A percentile compares a stretch with the other conserved stretches of the same genome.
These are phyloP conservation scores for Lepidothrix coronata DNA, from an alignment of 2,113 vertebrate genomes.

Conservation along the genomic window DNA sequence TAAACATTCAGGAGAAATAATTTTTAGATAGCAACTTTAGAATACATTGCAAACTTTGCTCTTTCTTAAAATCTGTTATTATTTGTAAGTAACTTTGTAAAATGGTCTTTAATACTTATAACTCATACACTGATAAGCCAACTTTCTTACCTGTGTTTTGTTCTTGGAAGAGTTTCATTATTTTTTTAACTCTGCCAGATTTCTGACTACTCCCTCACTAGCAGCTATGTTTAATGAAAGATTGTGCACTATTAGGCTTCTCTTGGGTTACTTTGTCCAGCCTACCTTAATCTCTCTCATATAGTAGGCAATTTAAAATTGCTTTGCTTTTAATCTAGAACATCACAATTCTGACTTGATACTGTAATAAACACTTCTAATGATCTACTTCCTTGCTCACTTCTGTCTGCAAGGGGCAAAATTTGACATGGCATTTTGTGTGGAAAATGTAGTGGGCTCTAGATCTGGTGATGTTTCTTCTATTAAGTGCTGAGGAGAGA, in stretches of 20 bases:
- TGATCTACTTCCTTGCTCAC: background rate
- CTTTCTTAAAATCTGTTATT: background rate
- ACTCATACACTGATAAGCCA: background rate
- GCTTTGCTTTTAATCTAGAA: background rate
- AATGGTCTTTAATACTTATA: background rate
- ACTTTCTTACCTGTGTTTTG: background rate
- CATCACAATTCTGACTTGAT: background rate
- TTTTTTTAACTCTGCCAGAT: background rate
- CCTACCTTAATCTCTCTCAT: background rate
- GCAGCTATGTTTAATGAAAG: background rate
- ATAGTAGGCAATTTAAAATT: background rate
- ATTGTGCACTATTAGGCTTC: background rate
- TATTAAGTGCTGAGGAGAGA: background rate
- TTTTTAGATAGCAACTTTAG: background rate
- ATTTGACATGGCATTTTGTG: background rate
- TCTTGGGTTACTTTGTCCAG: background rate
- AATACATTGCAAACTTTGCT: accelerated
- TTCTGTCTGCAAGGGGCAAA: background rate
- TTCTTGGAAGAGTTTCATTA: background rate
- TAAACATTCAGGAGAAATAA: background rate
- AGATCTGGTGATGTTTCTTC: background rate
- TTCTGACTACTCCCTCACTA: background rate
- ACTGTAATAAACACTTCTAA: background rate
- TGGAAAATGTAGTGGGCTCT: background rate
- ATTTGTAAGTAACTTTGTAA: background rate